Evolutionary conservation across 2,888 invertebrate species (phyloP), one percentile per base, ranked within the genome.

Genomic region (Drymonia ruficornis): DNA sequence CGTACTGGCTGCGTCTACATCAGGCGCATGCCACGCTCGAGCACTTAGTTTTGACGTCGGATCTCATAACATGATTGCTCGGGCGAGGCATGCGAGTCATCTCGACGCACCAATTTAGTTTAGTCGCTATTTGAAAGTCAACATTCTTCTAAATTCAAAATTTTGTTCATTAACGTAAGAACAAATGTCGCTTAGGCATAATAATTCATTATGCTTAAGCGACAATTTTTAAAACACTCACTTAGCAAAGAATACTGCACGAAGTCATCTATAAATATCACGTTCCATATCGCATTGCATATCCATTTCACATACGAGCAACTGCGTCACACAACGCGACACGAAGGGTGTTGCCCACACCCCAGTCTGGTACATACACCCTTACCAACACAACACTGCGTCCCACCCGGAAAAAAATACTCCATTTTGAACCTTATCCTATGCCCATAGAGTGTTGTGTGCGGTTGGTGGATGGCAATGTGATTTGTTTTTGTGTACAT

Each of bases 291-390:
- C 86, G 80, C 73, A 76, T 86, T 84, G 86, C 90, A 87, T 88
- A 89, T 89, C 89, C 82, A 87, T 90, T 88, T 86, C 91, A 87
- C 85, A 84, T 87, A 81, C 82, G 79, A 83, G 84, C 81, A 85
- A 86, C 84, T 84, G 84, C 87, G 86, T 86, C 86, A 83, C 85
- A 83, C 81, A 81, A 81, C 84, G 85, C 80, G 86, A 89, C 90
- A 87, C 74, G 78, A 73, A 83, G 89, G 91, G 89, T 89, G 87
- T 84, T 83, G 76, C 88, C 87, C 87, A 87, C 87, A 87, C 86
- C 85, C 89, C 84, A 80, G 76, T 78, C 78, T 75, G 76, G 78
- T 76, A 86, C 85, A 86, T 84, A 87, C 84, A 84, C 86, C 86
- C 84, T 80, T 76, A 52, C 84, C 71, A 81, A 75, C 66, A 67